phyloP scores from a whole-genome alignment of 2,888 invertebrate genomes.

The Agrotis exclamationis region DNA sequence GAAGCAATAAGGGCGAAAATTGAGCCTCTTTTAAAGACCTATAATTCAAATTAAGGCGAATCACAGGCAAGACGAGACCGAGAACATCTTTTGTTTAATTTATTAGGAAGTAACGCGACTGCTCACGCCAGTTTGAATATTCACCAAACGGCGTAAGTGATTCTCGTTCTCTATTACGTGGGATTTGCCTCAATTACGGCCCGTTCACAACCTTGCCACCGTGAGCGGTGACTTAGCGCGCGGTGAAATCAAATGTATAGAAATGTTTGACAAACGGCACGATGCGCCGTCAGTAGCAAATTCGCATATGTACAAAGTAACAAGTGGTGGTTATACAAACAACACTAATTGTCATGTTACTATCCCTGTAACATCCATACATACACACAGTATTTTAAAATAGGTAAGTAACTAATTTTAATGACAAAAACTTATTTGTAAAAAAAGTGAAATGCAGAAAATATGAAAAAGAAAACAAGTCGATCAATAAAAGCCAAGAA shows the following conservation, averaged over 20 bases:
- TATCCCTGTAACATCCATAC: constrained; percentile 29
- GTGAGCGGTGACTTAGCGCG: no score
- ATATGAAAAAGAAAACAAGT: background rate
- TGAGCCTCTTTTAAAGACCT: background rate
- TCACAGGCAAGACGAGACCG: background rate
- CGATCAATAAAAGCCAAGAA: background rate
- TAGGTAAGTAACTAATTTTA: background rate
- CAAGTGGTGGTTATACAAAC: no score
- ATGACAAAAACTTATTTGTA: no score
- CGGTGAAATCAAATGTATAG: no score
- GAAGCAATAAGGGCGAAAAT: background rate
- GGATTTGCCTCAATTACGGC: background rate
- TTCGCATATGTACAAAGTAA: no score
- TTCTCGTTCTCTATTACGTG: background rate
- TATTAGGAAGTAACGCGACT: background rate
- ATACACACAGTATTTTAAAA: background rate
- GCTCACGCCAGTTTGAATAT: background rate
- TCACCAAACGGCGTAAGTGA: background rate
- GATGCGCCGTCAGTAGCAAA: no score
- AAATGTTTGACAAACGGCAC: no score
- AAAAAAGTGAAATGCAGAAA: background rate
- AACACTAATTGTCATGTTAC: constrained; percentile 18
- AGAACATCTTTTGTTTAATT: background rate
- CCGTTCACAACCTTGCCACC: background rate
- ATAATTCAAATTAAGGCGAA: background rate